Conservation (phyloP, 2,113 vertebrate species). For the Stictonetta naevosa region DNA sequence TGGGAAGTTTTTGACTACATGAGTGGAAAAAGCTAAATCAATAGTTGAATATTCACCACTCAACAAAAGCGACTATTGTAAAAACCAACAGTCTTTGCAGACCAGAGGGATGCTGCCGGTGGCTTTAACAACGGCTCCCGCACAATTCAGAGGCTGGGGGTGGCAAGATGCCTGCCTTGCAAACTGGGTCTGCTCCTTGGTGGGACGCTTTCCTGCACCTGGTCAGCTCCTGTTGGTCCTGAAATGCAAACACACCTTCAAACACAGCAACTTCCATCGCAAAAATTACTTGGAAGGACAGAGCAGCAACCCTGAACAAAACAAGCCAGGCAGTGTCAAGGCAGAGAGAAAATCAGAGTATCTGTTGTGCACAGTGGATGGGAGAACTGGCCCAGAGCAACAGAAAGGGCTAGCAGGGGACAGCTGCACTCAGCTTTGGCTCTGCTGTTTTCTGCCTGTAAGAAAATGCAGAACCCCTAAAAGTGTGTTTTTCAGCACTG, state of each 20-base stretch:
- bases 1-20: background rate
- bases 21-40: background rate
- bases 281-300: background rate
- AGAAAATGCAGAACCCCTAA: background rate
- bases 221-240: background rate
- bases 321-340: background rate
- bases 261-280: background rate
- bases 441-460: background rate
- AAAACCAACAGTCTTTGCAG: background rate
- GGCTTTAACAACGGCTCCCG: background rate
- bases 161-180: background rate
- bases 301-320: background rate
- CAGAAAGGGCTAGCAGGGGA: background rate
- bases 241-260: background rate
- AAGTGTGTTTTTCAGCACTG: fast-evolving
- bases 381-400: fast-evolving
- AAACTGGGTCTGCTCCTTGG: background rate
- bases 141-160: background rate
- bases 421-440: background rate
- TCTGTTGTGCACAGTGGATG: fast-evolving
- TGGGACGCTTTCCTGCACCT: background rate
- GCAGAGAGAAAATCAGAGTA: background rate
- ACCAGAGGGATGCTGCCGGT: background rate
- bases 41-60: background rate
- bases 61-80: background rate